phyloP scores from a whole-genome alignment of 1,140 invertebrate genomes.

The Bicyclus anynana region DNA sequence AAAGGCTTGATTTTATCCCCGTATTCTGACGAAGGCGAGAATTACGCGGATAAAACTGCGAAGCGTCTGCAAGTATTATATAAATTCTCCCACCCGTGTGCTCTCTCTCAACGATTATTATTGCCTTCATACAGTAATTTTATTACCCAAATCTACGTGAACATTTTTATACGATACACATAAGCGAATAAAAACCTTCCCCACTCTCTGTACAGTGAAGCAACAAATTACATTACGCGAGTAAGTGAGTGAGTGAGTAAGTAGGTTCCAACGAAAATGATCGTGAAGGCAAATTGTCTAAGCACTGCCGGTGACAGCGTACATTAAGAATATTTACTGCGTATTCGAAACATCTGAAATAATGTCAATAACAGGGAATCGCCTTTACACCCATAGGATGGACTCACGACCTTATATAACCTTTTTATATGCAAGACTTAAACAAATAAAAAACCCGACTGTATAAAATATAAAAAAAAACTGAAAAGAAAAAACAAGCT shows the following conservation, averaged over 20 bases:
- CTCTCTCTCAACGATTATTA: no score
- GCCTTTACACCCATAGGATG: conserved; percentile 1
- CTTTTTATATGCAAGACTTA: no score
- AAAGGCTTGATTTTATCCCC: no score
- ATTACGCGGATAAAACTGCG: no score
- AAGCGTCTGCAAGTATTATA: no score
- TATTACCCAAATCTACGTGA: not conserved
- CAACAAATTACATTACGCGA: conserved; percentile 8
- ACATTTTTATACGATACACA: not conserved
- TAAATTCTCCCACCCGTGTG: no score
- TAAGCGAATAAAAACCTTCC: conserved; percentile 5
- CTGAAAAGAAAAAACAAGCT: no score
- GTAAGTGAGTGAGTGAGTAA: not conserved
- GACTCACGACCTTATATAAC: no score
- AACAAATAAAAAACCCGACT: no score
- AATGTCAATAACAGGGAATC: conserved; percentile 21
- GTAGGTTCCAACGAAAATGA: conserved; percentile 21
- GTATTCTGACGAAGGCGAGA: no score
- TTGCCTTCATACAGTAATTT: no score
- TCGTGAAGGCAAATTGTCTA: conserved; percentile 24
- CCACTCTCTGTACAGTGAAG: not conserved
- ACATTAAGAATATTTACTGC: conserved; percentile 26
- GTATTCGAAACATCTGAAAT: conserved; percentile 24
- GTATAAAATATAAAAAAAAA: no score
- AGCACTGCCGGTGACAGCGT: conserved; percentile 20